Evolutionary conservation across 2,113 vertebrate genomes (phyloP).

Genomic region (Orthonyx spaldingii): DNA sequence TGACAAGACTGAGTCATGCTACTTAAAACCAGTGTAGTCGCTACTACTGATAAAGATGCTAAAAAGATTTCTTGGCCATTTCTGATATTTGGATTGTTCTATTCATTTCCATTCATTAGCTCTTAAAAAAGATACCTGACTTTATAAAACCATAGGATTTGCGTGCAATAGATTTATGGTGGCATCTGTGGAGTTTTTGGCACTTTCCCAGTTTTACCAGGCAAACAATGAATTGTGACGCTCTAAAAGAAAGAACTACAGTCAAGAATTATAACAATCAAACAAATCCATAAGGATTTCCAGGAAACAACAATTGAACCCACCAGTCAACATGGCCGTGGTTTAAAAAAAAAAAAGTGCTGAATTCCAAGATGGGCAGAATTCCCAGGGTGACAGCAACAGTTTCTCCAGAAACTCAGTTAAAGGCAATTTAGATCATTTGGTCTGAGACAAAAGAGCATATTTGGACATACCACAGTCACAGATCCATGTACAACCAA

Average conservation of each 20-base stretch:
- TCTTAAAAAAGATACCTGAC: not conserved
- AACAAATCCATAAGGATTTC: not conserved
- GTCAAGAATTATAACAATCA: not conserved
- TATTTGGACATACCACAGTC: not conserved
- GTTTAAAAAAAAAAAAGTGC: not conserved
- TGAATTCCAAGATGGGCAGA: not conserved
- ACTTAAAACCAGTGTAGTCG: not conserved
- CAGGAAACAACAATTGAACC: not conserved
- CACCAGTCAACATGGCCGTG: not conserved
- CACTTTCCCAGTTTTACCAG: not conserved
- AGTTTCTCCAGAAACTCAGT: not conserved
- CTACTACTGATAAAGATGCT: not conserved
- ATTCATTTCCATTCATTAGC: not conserved
- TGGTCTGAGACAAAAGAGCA: constrained; percentile 32
- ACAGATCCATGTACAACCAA: not conserved
- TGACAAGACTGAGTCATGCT: not conserved
- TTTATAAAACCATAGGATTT: not conserved
- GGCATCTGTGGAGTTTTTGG: not conserved
- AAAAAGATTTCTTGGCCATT: not conserved
- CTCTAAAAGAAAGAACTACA: not conserved
- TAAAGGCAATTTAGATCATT: constrained; percentile 35
- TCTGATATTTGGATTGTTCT: not conserved
- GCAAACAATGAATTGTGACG: not conserved
- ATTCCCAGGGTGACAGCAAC: not conserved
- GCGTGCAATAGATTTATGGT: not conserved